Evolutionary conservation across 30 jellyfish, hydroid and myxozoan species (phyloP), one percentile per base, ranked within the genome.

Genomic region (Mastigias papua): DNA sequence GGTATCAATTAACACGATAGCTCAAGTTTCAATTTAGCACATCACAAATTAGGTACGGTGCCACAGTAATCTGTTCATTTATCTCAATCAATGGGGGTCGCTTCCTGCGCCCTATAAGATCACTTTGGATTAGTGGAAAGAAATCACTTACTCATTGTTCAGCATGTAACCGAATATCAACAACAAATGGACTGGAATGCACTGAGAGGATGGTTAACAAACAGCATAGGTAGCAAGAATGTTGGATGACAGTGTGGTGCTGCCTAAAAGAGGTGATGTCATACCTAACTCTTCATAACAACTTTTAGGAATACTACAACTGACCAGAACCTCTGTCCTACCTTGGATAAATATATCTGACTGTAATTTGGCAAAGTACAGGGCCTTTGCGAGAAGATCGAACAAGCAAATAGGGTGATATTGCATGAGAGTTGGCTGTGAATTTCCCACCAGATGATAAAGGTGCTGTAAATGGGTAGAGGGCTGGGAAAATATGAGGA

Each of bases 191-290:
- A 82, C 86, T 28, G 76, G 63, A 2, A 68, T 68, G 54, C 16
- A 1, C 27, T 73, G n/a, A 61, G 15, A 2, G 0, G 34, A 8
- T 10, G 91, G 83, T 29, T 80, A 83, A 26, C 82, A 2, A 28
- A 80, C 91, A 10, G 91, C 6, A 68, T 49, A 65, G 28, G 84
- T 84, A 20, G 79, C 78, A 1, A 67, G 54, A 29, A 82, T 27
- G 57, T n/a, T 23, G 32, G 72, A 15, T 81, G 84, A 63, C 4
- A 81, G 54, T 0, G 32, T 16, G 1, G 73, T 2, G 34, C 81
- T 66, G 62, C n/a, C 90, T 13, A 23, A 23, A 22, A n/a, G n/a
- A n/a, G n/a, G n/a, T n/a, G n/a, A n/a, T n/a, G n/a, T n/a, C n/a
- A n/a, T n/a, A n/a, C n/a, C 90, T 16, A 63, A 32, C 90, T 60